These are phyloP conservation scores for Agrochola lychnidis DNA, from an alignment of 2,888 invertebrate species.

Conservation along the genomic window DNA sequence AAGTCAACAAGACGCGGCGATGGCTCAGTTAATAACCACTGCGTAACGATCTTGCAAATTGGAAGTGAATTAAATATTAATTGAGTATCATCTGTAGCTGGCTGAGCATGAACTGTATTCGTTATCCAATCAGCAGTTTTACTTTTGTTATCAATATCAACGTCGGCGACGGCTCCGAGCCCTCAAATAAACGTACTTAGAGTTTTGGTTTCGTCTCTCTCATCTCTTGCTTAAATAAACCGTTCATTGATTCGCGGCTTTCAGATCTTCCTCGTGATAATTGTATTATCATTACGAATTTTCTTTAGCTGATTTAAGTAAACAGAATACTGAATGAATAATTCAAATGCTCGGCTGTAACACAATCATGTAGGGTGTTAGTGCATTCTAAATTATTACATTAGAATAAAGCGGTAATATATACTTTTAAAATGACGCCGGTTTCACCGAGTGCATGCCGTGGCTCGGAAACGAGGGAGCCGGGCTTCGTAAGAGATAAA, in stretches of 20 bases:
- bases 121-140: constrained; percentile 46
- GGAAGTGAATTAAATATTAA: constrained; percentile 60
- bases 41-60: constrained; percentile 63
- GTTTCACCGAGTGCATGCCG: constrained; percentile 53
- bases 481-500: constrained; percentile 70
- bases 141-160: constrained; percentile 55
- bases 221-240: constrained; percentile 58
- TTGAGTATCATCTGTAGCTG: constrained; percentile 45
- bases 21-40: constrained; percentile 55
- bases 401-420: constrained; percentile 49
- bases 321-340: constrained; percentile 33
- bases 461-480: constrained; percentile 65
- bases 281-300: constrained; percentile 50
- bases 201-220: constrained; percentile 40
- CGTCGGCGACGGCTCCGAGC: constrained; percentile 21
- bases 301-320: constrained; percentile 33
- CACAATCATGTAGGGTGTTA: constrained; percentile 14
- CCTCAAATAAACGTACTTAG: constrained; percentile 52
- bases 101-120: constrained; percentile 46
- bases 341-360: constrained; percentile 23
- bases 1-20: constrained; percentile 64
- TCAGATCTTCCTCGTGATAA: constrained; percentile 41
- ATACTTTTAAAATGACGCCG: constrained; percentile 55
- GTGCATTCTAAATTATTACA: constrained; percentile 50
- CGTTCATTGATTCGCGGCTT: constrained; percentile 53